Evolutionary conservation across 1,140 invertebrate genomes (phyloP).

Genomic region (Dufourea novaeangliae): DNA sequence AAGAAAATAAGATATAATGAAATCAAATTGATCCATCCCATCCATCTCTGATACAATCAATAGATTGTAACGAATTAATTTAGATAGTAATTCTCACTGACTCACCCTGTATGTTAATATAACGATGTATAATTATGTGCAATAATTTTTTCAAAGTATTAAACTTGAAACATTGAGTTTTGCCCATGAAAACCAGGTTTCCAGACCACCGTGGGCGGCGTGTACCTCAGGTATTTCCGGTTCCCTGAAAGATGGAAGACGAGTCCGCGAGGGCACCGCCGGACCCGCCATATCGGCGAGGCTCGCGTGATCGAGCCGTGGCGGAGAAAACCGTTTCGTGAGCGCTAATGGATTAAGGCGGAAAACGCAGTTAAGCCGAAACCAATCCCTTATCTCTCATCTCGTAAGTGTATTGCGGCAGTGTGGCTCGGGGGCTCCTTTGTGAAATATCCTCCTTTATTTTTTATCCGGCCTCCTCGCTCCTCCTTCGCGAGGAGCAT

Average conservation of each 20-base stretch:
- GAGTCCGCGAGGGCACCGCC: constrained; percentile 20
- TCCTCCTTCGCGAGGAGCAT: not conserved
- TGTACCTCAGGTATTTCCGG: constrained; percentile 9
- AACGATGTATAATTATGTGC: too few species aligned
- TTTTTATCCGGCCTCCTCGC: not conserved
- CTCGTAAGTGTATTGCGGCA: constrained; percentile 63
- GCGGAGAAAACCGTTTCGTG: constrained; percentile 63
- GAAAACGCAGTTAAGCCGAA: constrained; percentile 70
- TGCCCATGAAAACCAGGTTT: too few species aligned
- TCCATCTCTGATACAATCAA: too few species aligned
- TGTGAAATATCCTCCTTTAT: constrained; percentile 55
- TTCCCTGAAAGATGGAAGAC: constrained; percentile 14
- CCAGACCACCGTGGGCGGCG: not conserved
- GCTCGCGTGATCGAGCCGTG: constrained; percentile 60
- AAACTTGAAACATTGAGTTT: too few species aligned
- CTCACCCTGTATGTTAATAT: too few species aligned
- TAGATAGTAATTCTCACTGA: too few species aligned
- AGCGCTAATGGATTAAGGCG: constrained; percentile 70
- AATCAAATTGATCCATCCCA: too few species aligned
- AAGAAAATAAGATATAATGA: too few species aligned
- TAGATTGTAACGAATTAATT: too few species aligned
- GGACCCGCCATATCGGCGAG: constrained; percentile 17
- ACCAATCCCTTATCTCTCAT: constrained; percentile 70
- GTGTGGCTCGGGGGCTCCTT: constrained; percentile 46
- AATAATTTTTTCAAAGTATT: too few species aligned